Evolutionary conservation across 2,797 vertebrate species (phyloP).

Genomic region (Cynopterus sphinx): DNA sequence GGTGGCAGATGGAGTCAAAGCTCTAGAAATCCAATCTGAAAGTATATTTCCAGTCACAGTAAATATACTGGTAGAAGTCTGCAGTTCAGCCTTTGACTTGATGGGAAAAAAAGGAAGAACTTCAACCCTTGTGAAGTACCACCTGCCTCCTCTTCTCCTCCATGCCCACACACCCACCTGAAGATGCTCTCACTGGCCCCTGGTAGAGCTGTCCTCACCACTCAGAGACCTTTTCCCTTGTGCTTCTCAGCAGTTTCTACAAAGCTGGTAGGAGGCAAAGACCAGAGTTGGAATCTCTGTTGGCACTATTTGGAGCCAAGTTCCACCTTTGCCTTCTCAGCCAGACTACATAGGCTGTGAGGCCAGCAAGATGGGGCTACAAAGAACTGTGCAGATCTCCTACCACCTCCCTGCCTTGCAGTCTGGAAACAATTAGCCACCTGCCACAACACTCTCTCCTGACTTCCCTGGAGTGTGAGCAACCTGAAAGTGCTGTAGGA

Average conservation of each 20-base stretch:
- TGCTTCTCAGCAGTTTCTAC: not conserved
- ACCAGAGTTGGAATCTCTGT: not conserved
- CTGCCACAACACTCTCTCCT: not conserved
- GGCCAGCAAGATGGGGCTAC: not conserved
- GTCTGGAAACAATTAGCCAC: not conserved
- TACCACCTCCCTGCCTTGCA: rapidly evolving
- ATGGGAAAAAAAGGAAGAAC: not conserved
- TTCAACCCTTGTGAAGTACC: not conserved
- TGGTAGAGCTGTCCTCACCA: not conserved
- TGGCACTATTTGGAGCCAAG: not conserved
- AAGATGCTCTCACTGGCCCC: not conserved
- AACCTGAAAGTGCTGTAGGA: not conserved
- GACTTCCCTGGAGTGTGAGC: not conserved
- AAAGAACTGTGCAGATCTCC: not conserved
- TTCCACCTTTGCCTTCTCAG: not conserved
- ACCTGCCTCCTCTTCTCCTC: not conserved
- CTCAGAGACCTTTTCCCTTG: not conserved
- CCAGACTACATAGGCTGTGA: not conserved
- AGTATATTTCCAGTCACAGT: not conserved
- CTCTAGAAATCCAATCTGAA: not conserved
- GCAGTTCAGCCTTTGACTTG: not conserved
- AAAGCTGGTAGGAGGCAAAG: not conserved
- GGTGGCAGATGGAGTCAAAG: not conserved
- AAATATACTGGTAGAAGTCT: not conserved
- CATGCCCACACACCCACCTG: rapidly evolving